phyloP scores from a whole-genome alignment of 2,888 invertebrate genomes.

The Ganaspis brasiliensis region DNA sequence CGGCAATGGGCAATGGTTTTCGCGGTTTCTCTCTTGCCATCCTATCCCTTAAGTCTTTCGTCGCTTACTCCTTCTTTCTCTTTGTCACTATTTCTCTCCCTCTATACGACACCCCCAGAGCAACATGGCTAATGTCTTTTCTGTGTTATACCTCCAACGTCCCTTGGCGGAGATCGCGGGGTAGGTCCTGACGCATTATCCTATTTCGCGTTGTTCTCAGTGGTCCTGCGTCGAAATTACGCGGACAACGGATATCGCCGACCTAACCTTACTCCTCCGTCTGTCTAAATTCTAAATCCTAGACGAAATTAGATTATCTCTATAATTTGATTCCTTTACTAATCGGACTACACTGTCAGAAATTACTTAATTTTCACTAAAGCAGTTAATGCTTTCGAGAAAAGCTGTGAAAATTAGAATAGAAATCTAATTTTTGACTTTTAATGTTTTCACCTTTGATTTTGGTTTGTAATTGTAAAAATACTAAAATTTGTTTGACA shows the following conservation, averaged over 20 bases:
- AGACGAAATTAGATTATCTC: slow-evolving; percentile 15
- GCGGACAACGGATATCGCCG: slow-evolving; percentile 62
- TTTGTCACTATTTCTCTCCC: slow-evolving; percentile 56
- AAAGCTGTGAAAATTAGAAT: too few species aligned
- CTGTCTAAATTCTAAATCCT: slow-evolving; percentile 28
- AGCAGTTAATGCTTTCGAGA: too few species aligned
- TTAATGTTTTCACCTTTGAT: too few species aligned
- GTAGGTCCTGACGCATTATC: slow-evolving; percentile 74
- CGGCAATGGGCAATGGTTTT: slow-evolving; percentile 67
- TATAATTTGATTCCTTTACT: not conserved
- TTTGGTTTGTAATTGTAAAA: too few species aligned
- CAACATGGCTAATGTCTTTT: slow-evolving; percentile 79
- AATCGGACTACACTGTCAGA: not conserved
- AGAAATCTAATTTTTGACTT: too few species aligned
- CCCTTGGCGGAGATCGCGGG: slow-evolving; percentile 70
- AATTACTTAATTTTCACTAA: not conserved
- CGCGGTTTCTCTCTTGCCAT: slow-evolving; percentile 69
- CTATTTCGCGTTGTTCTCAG: slow-evolving; percentile 69
- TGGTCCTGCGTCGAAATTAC: slow-evolving; percentile 66
- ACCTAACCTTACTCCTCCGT: slow-evolving; percentile 49
- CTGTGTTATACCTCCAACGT: slow-evolving; percentile 77
- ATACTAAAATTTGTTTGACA: too few species aligned
- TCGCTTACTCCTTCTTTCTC: slow-evolving; percentile 61
- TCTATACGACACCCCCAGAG: slow-evolving; percentile 66
- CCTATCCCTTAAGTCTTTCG: slow-evolving; percentile 61